Evolutionary conservation across 2,888 invertebrate genomes (phyloP), one percentile per base, ranked within the genome.

Genomic region (Disparrhopalites patrizii): DNA sequence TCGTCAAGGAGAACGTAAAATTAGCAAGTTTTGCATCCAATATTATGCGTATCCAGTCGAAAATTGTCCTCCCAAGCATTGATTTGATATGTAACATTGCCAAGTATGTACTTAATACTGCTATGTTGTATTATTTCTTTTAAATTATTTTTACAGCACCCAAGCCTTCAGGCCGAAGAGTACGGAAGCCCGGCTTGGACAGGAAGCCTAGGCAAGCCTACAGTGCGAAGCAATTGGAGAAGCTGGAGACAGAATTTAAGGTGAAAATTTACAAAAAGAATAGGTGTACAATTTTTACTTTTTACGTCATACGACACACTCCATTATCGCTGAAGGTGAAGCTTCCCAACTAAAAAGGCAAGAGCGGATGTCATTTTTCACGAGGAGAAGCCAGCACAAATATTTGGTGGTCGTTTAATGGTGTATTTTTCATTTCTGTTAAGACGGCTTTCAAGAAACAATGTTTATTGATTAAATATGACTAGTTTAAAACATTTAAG

Each of bases 131-230:
- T 36, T 36, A 36, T 36, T 18, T 18, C 15, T 10, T 43, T n/a
- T 5, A 43, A 18, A 15, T 43, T 43, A 15, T 20, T 5, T 28
- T 52, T 82, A 40, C 81, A 91, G 91, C 88, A 75, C 89, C 91
- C 25, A 92, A 92, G 80, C 87, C 88, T 71, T 84, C 85, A 72
- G 89, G 85, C 58, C 84, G 93, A 76, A 83, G 93, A 75, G 88
- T 90, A 0, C 83, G 95, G 30, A 90, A 93, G 78, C 88, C 91
- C 0, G 93, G 92, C 0, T 85, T 93, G 15, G 96, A 97, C 78
- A 82, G 97, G 13, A 97, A 97, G 78, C 97, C 96, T 0, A 83
- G 97, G 2, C 97, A 97, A 81, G 96, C 96, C 0, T 97, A 97
- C 82, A 95, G 94, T 78, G 90, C 93, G 0, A 92, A 91, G 77